phyloP scores from a whole-genome alignment of 2,113 vertebrate genomes.

The Callipepla squamata region DNA sequence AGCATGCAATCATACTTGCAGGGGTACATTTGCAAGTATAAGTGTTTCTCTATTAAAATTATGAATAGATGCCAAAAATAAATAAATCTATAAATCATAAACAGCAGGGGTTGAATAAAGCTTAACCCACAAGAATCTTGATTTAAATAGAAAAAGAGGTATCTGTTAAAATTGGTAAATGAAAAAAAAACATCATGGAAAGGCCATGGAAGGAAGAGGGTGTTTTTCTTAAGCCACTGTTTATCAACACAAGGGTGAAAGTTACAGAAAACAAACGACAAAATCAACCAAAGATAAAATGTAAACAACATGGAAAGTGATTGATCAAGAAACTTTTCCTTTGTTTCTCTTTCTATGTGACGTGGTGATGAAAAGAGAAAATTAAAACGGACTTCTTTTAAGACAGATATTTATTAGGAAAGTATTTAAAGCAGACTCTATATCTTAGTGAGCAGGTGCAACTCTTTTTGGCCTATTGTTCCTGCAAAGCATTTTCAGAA shows the following conservation, averaged over 20 bases:
- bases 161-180: neutral
- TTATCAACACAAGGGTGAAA: neutral
- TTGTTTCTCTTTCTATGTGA: neutral
- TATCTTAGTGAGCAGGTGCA: neutral
- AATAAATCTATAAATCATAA: neutral
- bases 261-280: neutral
- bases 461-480: neutral
- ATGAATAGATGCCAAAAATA: neutral
- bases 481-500: neutral
- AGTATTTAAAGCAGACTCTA: conserved; percentile 1
- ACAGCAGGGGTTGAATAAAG: neutral
- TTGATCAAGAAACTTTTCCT: neutral
- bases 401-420: conserved; percentile 23
- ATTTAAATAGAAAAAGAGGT: neutral
- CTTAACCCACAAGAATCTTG: neutral
- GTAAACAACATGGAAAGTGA: neutral
- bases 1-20: neutral
- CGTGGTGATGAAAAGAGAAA: neutral
- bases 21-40: neutral
- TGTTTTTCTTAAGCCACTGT: fast-evolving
- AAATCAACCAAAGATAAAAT: neutral
- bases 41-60: neutral
- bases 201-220: neutral
- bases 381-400: conserved; percentile 23
- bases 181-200: neutral